phyloP scores from a whole-genome alignment of 2,113 vertebrate genomes.

The Lasiurus borealis region DNA sequence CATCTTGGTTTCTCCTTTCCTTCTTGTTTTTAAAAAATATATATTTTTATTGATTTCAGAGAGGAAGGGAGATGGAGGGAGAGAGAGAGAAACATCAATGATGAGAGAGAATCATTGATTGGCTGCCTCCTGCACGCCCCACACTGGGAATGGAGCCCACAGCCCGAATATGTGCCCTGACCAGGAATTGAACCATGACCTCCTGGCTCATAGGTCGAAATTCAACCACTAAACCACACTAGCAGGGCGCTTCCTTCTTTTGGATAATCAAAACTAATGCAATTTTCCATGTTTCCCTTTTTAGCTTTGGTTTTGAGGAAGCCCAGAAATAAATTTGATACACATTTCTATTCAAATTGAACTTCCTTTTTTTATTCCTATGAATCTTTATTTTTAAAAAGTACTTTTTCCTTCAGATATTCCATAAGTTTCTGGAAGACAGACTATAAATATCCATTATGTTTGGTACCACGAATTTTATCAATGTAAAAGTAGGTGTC shows the following conservation, averaged over 20 bases:
- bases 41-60: too few relatives aligned
- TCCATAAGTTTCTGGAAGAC: neutral
- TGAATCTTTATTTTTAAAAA: conserved; percentile 48
- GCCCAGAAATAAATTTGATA: neutral
- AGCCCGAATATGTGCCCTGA: too few relatives aligned
- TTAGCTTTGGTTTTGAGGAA: conserved; percentile 36
- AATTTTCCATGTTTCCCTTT: conserved; percentile 15
- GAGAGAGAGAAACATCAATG: too few relatives aligned
- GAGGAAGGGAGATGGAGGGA: too few relatives aligned
- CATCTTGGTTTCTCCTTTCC: neutral
- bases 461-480: neutral
- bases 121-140: too few relatives aligned
- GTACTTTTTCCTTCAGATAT: neutral
- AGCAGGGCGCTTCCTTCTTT: neutral
- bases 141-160: too few relatives aligned
- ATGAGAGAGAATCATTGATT: too few relatives aligned
- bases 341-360: neutral
- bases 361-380: neutral
- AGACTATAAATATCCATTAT: neutral
- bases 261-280: neutral
- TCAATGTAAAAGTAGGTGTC: neutral
- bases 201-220: too few relatives aligned
- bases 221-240: too few relatives aligned
- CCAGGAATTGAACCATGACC: too few relatives aligned
- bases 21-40: neutral